A percentile compares a stretch with the other conserved stretches of the same genome.
phyloP scores from a whole-genome alignment of 2,113 vertebrate species.

The Mohoua ochrocephala region DNA sequence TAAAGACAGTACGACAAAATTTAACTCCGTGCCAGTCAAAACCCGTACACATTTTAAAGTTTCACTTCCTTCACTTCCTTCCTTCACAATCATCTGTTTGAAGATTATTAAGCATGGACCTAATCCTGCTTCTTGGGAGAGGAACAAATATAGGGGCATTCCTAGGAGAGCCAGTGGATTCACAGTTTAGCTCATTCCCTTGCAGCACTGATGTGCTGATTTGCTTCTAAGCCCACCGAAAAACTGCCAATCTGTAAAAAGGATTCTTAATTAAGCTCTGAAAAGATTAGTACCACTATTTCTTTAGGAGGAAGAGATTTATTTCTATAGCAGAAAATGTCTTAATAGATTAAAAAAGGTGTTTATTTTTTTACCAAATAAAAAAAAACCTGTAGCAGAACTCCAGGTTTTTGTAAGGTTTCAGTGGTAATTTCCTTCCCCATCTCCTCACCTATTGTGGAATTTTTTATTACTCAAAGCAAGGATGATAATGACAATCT shows the following conservation, averaged over 20 bases:
- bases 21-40: background rate
- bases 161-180: background rate
- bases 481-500: background rate
- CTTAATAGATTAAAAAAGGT: background rate
- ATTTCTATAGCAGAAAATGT: background rate
- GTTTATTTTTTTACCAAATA: background rate
- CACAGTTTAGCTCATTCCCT: background rate
- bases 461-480: background rate
- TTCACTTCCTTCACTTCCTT: background rate
- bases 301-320: background rate
- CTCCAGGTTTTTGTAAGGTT: background rate
- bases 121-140: background rate
- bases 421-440: background rate
- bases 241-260: background rate
- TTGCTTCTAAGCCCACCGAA: background rate
- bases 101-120: background rate
- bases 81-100: background rate
- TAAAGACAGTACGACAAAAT: background rate
- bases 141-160: background rate
- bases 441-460: background rate
- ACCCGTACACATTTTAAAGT: rapidly evolving
- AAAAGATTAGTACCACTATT: background rate
- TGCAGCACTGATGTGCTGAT: background rate
- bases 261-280: background rate
- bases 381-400: background rate